Evolutionary conservation across 2,888 invertebrate species (phyloP), one percentile per base, ranked within the genome.

Genomic region (Chrysolina haemoptera): DNA sequence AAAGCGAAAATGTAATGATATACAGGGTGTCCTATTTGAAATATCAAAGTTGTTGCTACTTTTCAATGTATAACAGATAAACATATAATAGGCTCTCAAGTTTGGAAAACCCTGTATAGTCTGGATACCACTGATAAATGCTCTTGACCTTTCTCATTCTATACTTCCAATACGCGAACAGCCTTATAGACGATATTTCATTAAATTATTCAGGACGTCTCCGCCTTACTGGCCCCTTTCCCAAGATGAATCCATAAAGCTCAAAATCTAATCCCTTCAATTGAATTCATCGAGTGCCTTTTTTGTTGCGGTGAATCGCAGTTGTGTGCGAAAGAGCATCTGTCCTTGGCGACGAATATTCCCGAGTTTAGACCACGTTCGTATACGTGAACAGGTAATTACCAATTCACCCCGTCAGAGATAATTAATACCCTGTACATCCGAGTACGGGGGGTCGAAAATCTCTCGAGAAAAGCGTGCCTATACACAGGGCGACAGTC

Each of bases 341-440:
- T 62, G 68, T 16, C 64, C 66, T 67, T 67, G 35, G 50, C 66
- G 53, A 67, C 53, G n/a, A 18, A 50, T 35, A 35, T 35, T 35
- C 50, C 27, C 27, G 9, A 18, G 11, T 35, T 40, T 14, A 18
- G 68, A 43, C 68, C 68, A 41, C 40, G 68, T 20, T 43, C 41
- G 55, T 68, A n/a, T n/a, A 59, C 22, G 35, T 62, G 65, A 35
- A 55, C 22, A 50, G 53, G 53, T 70, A 71, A 71, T 71, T 71
- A 66, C 59, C 18, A 62, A 71, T 71, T 71, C 71, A 65, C 35
- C 66, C 71, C 66, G 65, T 71, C 64, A 59, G 35, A 18, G 70
- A 53, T 64, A 48, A 71, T 48, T 71, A 64, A 71, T 55, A 65
- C 50, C 64, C 41, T 35, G 46, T 18, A 65, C 65, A 41, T 71